phyloP scores from a whole-genome alignment of 1,140 invertebrate genomes.

The Apis mellifera region Amel_HAv3.1 CM009938.2:8266501-8267000 shows the following conservation, averaged over 20 bases:
- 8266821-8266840: conserved; percentile 66
- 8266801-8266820: conserved; percentile 71
- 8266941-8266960: conserved; percentile 73
- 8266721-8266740: conserved; percentile 66
- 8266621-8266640: conserved; percentile 16
- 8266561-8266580: too few relatives aligned
- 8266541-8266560: too few relatives aligned
- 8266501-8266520: too few relatives aligned
- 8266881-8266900: conserved; percentile 50
- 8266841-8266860: conserved; percentile 78
- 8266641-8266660: conserved; percentile 42
- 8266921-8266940: conserved; percentile 74
- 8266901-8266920: conserved; percentile 71
- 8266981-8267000: conserved; percentile 44
- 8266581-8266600: too few relatives aligned
- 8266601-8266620: background rate
- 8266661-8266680: conserved; percentile 26
- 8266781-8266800: conserved; percentile 78
- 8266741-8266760: conserved; percentile 62
- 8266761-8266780: conserved; percentile 75
- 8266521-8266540: too few relatives aligned
- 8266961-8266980: conserved; percentile 55
- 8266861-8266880: conserved; percentile 76
- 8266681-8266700: conserved; percentile 61
- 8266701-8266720: conserved; percentile 68